Evolutionary conservation across 37 sponge, comb jelly and placozoan species (phyloP), one percentile per base, ranked within the genome.

Genomic region (Halichondria panicea): DNA sequence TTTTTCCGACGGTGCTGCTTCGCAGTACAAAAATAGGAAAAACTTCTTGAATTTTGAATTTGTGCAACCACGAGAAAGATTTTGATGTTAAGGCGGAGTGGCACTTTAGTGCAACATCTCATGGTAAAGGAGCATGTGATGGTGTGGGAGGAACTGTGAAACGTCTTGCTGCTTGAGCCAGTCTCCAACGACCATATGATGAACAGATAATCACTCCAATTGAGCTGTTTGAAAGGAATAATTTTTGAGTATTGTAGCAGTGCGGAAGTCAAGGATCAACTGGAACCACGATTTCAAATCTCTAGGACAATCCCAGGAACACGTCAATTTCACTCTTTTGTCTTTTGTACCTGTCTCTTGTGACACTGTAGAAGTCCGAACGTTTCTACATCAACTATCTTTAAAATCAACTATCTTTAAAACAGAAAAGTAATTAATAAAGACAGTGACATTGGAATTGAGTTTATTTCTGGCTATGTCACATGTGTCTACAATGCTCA

Each of bases 81-180:
- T 84, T 84, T 61, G 84, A 77, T 30, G 50, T 76, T 34, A 30
- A 36, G 45, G 88, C 70, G 27, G 76, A 68, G 38, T 87, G 88
- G 88, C 68, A 87, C 48, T 87, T 87, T 40, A 70, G 54, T 67
- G 87, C 87, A 36, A 86, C 87, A 36, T 78, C 80, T 25, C 80
- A 86, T 86, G 80, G 80, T 21, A 86, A 86, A 59, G 75, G 81
- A 43, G 76, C 88, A 45, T 80, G 81, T 68, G 76, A 80, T 80
- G 81, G 88, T 35, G 24, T 87, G 19, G 88, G 88, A 44, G 81
- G 88, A 4, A 86, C 87, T 12, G 81, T 86, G n/a, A 86, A 79
- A 33, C 63, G 81, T 19, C 57, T 74, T 25, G 81, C 88, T 35
- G 64, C 77, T 61, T 57, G 72, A 43, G 81, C 81, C 32, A 87